Evolutionary conservation across 1,140 invertebrate species (phyloP).

Genomic region (Listronotus bonariensis): DNA sequence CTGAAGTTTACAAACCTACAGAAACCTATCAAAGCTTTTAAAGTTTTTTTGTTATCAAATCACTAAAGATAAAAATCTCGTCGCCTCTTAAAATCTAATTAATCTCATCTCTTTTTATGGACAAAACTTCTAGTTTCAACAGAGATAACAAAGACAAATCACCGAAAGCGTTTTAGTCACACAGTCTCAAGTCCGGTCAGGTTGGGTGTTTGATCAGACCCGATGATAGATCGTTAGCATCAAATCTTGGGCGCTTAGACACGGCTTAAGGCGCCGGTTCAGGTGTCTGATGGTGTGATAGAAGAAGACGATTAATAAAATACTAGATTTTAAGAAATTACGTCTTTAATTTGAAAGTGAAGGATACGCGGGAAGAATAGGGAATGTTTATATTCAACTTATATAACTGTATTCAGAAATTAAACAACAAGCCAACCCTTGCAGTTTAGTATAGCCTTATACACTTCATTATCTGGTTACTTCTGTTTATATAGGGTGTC

Average conservation of each 20-base stretch:
- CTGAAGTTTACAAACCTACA: too few species aligned
- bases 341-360: too few species aligned
- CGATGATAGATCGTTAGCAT: constrained; percentile 34
- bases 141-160: constrained; percentile 33
- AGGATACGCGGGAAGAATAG: too few species aligned
- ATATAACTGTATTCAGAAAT: too few species aligned
- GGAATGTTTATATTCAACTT: too few species aligned
- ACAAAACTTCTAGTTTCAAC: constrained; percentile 18
- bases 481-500: too few species aligned
- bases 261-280: constrained; percentile 27
- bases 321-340: too few species aligned
- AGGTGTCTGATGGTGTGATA: constrained; percentile 14
- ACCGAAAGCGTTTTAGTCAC: constrained; percentile 31
- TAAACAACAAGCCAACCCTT: too few species aligned
- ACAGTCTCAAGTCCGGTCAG: constrained; percentile 21
- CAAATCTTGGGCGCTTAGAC: constrained; percentile 30
- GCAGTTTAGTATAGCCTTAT: too few species aligned
- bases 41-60: neutral
- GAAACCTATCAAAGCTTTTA: neutral
- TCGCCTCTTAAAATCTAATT: constrained; percentile 25
- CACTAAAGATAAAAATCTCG: too few species aligned
- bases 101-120: constrained; percentile 16
- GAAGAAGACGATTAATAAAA: too few species aligned
- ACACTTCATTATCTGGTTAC: too few species aligned
- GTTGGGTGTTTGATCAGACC: constrained; percentile 26